Conservation (phyloP, 2,113 vertebrate species). For the Tiliqua scincoides region DNA sequence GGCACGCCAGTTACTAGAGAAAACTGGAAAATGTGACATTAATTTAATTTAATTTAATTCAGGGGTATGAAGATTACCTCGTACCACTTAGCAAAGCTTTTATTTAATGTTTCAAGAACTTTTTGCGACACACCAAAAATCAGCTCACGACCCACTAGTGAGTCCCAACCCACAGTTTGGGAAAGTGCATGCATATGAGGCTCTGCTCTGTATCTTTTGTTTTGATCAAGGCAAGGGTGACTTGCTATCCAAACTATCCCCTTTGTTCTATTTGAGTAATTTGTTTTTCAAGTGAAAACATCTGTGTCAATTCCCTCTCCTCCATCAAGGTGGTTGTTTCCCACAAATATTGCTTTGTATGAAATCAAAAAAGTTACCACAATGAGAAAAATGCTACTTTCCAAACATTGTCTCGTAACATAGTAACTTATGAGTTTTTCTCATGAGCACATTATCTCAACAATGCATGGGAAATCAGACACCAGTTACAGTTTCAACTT, state of each 20-base stretch:
- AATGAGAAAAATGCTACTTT: neutral
- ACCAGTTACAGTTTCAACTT: neutral
- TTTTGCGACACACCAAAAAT: no score
- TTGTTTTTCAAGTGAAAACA: slow-evolving; percentile 2
- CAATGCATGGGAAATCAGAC: neutral
- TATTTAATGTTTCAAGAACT: no score
- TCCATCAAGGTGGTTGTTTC: neutral
- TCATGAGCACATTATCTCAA: neutral
- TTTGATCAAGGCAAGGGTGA: neutral
- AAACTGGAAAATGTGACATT: no score
- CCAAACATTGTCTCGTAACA: neutral
- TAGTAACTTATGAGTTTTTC: neutral
- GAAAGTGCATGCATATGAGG: no score
- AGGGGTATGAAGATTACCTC: no score
- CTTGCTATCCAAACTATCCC: neutral
- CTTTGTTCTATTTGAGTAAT: neutral
- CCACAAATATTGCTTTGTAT: neutral
- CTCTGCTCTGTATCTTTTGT: neutral
- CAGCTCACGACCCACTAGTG: no score
- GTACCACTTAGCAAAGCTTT: no score
- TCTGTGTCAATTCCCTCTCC: neutral
- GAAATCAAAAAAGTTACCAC: neutral
- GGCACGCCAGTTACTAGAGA: no score
- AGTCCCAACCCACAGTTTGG: no score
- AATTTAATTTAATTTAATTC: no score